Evolutionary conservation across 2,113 vertebrate species (phyloP).

Genomic region (Trinectes maculatus): DNA sequence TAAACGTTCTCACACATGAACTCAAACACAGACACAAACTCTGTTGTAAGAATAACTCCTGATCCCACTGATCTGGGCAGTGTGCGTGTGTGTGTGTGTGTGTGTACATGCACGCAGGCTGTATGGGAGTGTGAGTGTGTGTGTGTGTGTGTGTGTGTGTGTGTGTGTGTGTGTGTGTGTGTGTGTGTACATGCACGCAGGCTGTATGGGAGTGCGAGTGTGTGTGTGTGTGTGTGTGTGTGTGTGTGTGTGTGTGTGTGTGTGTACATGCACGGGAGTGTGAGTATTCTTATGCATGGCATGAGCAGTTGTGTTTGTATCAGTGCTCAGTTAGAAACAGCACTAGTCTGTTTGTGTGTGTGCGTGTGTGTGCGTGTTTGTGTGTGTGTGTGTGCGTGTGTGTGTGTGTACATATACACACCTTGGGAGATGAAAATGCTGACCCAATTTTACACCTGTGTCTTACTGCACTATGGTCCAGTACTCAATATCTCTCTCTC

Average conservation of each 20-base stretch:
- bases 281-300: no score
- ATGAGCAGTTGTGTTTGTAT: conserved; percentile 35
- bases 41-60: conserved; percentile 45
- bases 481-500: conserved; percentile 56
- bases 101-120: no score
- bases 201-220: conserved; percentile 1
- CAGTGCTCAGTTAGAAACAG: conserved; percentile 39
- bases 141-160: background rate
- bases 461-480: conserved; percentile 66
- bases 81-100: no score
- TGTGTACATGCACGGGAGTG: no score
- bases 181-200: no score
- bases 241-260: background rate
- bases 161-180: no score
- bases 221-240: conserved; percentile 9
- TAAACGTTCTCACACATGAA: conserved; percentile 6
- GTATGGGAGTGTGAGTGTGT: no score
- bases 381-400: conserved; percentile 17
- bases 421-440: conserved; percentile 75
- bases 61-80: conserved; percentile 42
- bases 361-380: conserved; percentile 23
- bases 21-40: conserved; percentile 18
- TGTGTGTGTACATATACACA: conserved; percentile 36
- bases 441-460: conserved; percentile 79
- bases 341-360: conserved; percentile 36